Evolutionary conservation across 2,797 vertebrate genomes (phyloP).

Genomic region (Darevskia nairensis): DNA sequence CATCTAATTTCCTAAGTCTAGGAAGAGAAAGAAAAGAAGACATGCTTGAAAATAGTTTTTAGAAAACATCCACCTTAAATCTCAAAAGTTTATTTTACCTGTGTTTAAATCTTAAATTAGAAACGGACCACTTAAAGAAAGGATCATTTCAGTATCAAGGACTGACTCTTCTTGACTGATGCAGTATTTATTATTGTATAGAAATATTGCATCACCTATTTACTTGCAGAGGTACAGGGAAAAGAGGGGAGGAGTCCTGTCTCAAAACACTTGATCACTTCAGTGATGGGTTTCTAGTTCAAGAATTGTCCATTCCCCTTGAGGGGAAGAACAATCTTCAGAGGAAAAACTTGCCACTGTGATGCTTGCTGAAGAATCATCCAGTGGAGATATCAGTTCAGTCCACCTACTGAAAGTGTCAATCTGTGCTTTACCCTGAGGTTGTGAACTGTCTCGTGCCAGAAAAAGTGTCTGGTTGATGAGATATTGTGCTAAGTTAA

Average conservation of each 20-base stretch:
- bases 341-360: constrained; percentile 97
- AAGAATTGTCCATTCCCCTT: constrained; percentile 98
- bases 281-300: constrained; percentile 98
- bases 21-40: constrained; percentile 65
- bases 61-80: constrained; percentile 68
- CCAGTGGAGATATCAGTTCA: constrained; percentile 93
- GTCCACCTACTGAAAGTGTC: constrained; percentile 94
- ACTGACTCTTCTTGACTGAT: constrained; percentile 71
- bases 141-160: constrained; percentile 74
- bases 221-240: constrained; percentile 51
- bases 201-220: constrained; percentile 79
- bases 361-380: constrained; percentile 94
- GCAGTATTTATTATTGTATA: constrained; percentile 67
- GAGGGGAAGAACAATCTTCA: constrained; percentile 94
- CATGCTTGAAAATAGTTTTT: constrained; percentile 78
- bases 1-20: constrained; percentile 71
- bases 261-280: constrained; percentile 68
- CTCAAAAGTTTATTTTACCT: constrained; percentile 68
- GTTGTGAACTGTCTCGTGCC: constrained; percentile 89
- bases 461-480: constrained; percentile 97
- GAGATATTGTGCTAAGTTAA: constrained; percentile 97
- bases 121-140: constrained; percentile 73
- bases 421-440: constrained; percentile 86
- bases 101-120: constrained; percentile 73
- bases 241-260: constrained; percentile 56